These are phyloP conservation scores for Gerris lacustris DNA, from an alignment of 2,888 invertebrate genomes.

Conservation along the genomic window DNA sequence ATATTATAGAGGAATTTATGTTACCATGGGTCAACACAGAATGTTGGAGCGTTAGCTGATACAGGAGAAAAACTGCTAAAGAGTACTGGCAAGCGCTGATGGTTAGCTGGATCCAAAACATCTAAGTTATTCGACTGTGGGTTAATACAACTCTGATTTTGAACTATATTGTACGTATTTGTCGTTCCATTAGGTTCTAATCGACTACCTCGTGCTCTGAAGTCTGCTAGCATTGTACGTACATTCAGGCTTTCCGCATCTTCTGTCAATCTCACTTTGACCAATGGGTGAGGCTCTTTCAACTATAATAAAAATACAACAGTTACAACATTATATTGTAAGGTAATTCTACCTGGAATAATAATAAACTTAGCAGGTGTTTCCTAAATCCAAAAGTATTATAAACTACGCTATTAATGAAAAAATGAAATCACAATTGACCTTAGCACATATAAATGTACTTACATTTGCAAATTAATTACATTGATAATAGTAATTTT, in stretches of 20 bases:
- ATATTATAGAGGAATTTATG: neutral
- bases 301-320: constrained; percentile 19
- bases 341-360: too few species aligned
- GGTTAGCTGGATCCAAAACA: constrained; percentile 65
- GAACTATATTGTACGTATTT: neutral
- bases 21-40: constrained; percentile 80
- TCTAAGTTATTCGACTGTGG: constrained; percentile 39
- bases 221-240: constrained; percentile 66
- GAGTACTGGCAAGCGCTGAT: constrained; percentile 76
- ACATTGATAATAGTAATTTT: too few species aligned
- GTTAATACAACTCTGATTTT: neutral
- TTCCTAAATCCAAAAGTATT: too few species aligned
- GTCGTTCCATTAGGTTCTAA: constrained; percentile 32
- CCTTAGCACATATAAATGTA: too few species aligned
- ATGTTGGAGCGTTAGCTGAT: constrained; percentile 67
- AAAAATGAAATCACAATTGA: too few species aligned
- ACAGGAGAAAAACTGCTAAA: constrained; percentile 74
- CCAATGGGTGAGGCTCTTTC: constrained; percentile 53
- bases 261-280: constrained; percentile 54
- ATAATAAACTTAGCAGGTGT: too few species aligned
- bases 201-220: constrained; percentile 71
- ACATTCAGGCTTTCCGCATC: constrained; percentile 51
- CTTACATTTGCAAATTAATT: too few species aligned
- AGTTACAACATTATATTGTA: neutral
- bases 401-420: too few species aligned